These are phyloP conservation scores for Leptarthrus brevirostris DNA, from an alignment of 2,888 invertebrate genomes.

Conservation along the genomic window DNA sequence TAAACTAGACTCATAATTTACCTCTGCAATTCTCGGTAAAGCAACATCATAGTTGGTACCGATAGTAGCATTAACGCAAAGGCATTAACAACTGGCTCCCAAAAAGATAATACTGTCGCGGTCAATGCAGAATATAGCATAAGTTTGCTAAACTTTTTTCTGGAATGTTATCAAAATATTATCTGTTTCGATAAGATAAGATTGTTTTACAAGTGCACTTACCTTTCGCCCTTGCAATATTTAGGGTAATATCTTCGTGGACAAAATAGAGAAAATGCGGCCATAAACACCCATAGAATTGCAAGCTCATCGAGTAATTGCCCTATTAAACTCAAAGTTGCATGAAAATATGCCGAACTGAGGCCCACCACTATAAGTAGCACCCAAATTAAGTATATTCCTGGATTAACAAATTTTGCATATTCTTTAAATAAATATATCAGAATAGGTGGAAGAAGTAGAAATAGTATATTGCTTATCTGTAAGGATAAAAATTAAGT, in stretches of 20 bases:
- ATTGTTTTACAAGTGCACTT: constrained; percentile 58
- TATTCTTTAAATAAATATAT: constrained; percentile 83
- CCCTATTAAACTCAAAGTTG: constrained; percentile 83
- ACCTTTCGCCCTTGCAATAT: constrained; percentile 75
- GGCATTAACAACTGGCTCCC: constrained; percentile 84
- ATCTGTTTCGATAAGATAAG: background rate
- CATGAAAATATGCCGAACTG: constrained; percentile 87
- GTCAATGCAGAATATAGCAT: constrained; percentile 72
- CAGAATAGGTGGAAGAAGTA: constrained; percentile 80
- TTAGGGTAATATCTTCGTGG: constrained; percentile 78
- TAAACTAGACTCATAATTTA: too few relatives aligned
- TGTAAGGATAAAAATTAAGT: constrained; percentile 65
- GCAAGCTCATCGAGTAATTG: constrained; percentile 85
- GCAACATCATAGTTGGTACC: constrained; percentile 75
- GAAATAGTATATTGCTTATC: constrained; percentile 83
- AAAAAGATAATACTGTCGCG: constrained; percentile 76
- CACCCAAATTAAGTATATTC: constrained; percentile 85
- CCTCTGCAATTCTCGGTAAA: constrained; percentile 77
- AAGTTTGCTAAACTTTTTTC: constrained; percentile 73
- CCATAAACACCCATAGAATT: constrained; percentile 85
- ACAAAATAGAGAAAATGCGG: constrained; percentile 80
- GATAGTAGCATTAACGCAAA: constrained; percentile 82
- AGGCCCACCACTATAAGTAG: constrained; percentile 81
- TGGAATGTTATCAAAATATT: constrained; percentile 62
- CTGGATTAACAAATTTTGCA: constrained; percentile 78